phyloP scores from a whole-genome alignment of 2,888 invertebrate genomes.

The Zootermopsis nevadensis region DNA sequence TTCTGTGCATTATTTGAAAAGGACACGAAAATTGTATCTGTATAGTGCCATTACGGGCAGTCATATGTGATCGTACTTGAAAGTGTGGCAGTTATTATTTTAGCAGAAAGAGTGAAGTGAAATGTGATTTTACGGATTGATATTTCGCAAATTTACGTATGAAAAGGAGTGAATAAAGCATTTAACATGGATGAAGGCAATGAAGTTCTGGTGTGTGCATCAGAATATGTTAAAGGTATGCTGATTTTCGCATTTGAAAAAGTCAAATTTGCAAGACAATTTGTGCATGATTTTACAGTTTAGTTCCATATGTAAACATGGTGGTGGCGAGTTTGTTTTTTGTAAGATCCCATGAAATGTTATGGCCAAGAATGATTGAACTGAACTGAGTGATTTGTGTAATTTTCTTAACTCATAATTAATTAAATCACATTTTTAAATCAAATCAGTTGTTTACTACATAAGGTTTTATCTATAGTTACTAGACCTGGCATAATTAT shows the following conservation, averaged over 20 bases:
- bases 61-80: neutral
- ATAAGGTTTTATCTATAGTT: neutral
- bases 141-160: neutral
- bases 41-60: too few species aligned
- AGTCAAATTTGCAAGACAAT: neutral
- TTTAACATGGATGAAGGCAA: constrained; percentile 52
- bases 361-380: neutral
- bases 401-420: too few species aligned
- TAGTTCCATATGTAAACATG: neutral
- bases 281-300: neutral
- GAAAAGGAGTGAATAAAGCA: neutral
- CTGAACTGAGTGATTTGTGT: neutral
- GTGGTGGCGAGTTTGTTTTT: neutral
- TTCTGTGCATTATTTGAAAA: neutral
- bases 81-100: neutral
- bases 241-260: constrained; percentile 24
- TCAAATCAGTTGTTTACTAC: neutral
- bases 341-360: neutral
- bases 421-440: too few species aligned
- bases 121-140: neutral
- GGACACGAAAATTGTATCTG: neutral
- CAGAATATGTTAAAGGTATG: constrained; percentile 75
- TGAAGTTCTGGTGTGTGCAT: constrained; percentile 72
- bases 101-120: neutral
- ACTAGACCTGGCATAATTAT: neutral